These are phyloP conservation scores for Podarcis muralis DNA, from an alignment of 2,113 vertebrate species.

Conservation along the genomic window DNA sequence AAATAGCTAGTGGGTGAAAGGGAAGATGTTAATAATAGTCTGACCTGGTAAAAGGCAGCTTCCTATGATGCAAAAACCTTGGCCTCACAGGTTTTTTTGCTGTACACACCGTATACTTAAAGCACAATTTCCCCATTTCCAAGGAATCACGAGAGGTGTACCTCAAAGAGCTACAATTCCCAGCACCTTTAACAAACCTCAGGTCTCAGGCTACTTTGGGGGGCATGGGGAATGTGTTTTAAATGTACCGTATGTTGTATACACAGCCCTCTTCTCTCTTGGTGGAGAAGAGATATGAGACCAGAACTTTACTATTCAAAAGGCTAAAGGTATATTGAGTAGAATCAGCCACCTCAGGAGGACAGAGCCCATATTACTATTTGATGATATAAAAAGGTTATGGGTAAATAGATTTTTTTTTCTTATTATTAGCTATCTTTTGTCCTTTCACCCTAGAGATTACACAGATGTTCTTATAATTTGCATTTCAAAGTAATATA, in stretches of 20 bases:
- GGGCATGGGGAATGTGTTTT: too few relatives aligned
- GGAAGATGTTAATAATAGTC: too few relatives aligned
- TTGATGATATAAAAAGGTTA: slow-evolving; percentile 11
- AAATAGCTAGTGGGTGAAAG: too few relatives aligned
- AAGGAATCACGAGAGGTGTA: too few relatives aligned
- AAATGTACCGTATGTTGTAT: too few relatives aligned
- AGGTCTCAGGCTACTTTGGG: too few relatives aligned
- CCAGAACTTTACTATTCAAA: neutral
- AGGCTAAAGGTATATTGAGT: neutral
- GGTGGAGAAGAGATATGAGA: neutral
- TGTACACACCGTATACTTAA: too few relatives aligned
- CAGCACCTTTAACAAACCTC: too few relatives aligned
- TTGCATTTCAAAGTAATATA: slow-evolving; percentile 67
- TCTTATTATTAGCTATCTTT: slow-evolving; percentile 42
- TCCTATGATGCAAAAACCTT: neutral
- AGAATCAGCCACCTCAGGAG: neutral
- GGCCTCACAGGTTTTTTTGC: neutral
- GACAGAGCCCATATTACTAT: neutral
- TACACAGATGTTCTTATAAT: slow-evolving; percentile 35
- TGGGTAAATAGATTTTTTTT: slow-evolving; percentile 43
- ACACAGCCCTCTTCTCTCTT: neutral
- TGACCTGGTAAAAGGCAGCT: neutral
- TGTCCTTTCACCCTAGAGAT: slow-evolving; percentile 59
- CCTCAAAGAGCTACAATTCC: too few relatives aligned
- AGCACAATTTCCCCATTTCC: too few relatives aligned